A percentile compares a stretch with the other conserved stretches of the same genome.
These are phyloP conservation scores for Prinia subflava DNA, from an alignment of 2,113 vertebrate species.

Conservation along the genomic window DNA sequence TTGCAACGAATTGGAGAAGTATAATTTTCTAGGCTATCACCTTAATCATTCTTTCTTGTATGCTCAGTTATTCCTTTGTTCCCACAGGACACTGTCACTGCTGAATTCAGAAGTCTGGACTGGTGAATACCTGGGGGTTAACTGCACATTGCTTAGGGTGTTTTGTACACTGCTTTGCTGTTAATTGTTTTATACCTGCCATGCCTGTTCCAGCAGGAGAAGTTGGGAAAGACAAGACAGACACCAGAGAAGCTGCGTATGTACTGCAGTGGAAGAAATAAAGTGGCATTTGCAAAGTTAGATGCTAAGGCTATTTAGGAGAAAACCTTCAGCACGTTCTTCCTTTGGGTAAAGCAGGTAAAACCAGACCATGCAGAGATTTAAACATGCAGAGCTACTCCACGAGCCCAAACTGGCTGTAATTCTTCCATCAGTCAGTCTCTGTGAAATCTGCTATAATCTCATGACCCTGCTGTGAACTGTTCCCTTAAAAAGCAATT, in stretches of 20 bases:
- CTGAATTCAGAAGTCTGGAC: neutral
- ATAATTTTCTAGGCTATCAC: neutral
- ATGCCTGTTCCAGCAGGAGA: neutral
- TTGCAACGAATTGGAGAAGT: neutral
- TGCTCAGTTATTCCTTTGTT: neutral
- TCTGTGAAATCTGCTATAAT: neutral
- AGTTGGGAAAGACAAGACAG: neutral
- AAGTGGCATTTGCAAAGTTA: neutral
- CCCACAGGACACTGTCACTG: neutral
- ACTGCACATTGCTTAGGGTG: neutral
- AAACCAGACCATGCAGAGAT: neutral
- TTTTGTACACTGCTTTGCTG: neutral
- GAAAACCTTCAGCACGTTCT: neutral
- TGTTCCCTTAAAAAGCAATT: slow-evolving; percentile 19
- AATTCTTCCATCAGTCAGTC: neutral
- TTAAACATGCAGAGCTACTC: neutral
- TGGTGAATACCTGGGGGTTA: neutral
- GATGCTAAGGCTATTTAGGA: neutral
- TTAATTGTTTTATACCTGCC: neutral
- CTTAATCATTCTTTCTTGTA: neutral
- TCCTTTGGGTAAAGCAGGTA: neutral
- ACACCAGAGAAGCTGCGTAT: neutral
- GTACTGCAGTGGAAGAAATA: neutral
- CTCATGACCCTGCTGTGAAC: slow-evolving; percentile 31
- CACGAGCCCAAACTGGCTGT: neutral